Base-by-base conservation (phyloP, 2,797 vertebrate genomes). In the Sebastes cheni region DNA sequence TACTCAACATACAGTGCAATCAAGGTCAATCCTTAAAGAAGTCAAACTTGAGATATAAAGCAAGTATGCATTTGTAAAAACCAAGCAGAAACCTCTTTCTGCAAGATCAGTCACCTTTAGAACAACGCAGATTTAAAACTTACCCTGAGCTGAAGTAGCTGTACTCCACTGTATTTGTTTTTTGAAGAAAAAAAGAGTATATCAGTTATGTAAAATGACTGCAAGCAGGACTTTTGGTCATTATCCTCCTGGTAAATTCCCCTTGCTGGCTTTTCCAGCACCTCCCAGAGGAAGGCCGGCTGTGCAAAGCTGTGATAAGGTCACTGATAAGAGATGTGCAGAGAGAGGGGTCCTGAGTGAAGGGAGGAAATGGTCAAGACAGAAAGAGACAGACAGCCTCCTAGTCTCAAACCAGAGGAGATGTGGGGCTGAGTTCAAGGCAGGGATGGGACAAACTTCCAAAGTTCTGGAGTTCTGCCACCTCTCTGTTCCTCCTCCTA, bases 371-470 rank as follows among this genome's bases (percentile, higher is more conserved):
- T n/a, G 68, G 74, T 22, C 20, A 58, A 89, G 85, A 86, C 68
- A 82, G 69, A 91, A 67, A 80, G 78, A 79, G 76, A 85, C 81
- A 78, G 79, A 83, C 86, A 92, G 75, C 91, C 91, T 92, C 89
- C 74, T 77, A 23, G 85, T 93, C 85, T 91, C 84, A 84, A 91
- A 92, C 89, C 89, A 93, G 91, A 93, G 84, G 91, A 93, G 91
- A 89, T 94, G 92, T 95, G 94, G 91, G 86, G 79, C 88, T 77
- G 83, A 83, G 82, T 91, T 86, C 83, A 71, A 87, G 79, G 69
- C 86, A 86, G 91, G 86, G 89, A 95, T 92, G 92, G 93, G 85
- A 95, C 92, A 95, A 93, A 94, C 88, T 92, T 88, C 85, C 78
- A 89, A 88, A 93, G 72, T 92, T 70, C 87, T 95, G 95, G 94